A percentile compares a stretch with the other conserved stretches of the same genome.
phyloP scores from a whole-genome alignment of 2,113 vertebrate genomes.

The Galbula dea region DNA sequence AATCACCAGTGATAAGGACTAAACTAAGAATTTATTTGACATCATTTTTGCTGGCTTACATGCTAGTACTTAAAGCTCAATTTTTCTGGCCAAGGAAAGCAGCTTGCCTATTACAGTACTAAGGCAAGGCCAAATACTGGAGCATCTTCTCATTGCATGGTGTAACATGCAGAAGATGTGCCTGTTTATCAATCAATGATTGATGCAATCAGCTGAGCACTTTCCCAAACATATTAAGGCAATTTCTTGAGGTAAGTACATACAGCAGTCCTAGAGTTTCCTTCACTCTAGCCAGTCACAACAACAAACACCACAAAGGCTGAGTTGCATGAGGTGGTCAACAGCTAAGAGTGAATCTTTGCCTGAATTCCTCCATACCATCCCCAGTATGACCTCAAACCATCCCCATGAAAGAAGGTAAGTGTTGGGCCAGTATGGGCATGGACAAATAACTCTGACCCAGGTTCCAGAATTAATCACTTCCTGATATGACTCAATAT shows the following conservation, averaged over 20 bases:
- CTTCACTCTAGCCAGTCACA: background rate
- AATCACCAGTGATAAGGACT: background rate
- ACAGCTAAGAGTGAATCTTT: background rate
- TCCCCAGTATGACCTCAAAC: background rate
- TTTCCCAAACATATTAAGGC: background rate
- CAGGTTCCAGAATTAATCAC: background rate
- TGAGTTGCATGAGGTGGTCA: background rate
- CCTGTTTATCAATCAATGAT: background rate
- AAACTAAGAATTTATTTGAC: background rate
- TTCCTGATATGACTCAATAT: background rate
- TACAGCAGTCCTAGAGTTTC: background rate
- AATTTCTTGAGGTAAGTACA: background rate
- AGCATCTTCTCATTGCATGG: background rate
- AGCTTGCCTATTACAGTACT: background rate
- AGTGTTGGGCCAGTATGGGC: background rate
- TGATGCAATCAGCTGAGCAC: background rate
- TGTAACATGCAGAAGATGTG: background rate
- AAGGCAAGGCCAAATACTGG: background rate
- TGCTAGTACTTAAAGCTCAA: background rate
- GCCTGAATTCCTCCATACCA: background rate
- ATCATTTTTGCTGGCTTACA: background rate
- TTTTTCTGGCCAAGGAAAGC: background rate
- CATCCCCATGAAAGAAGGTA: background rate
- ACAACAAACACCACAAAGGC: background rate
- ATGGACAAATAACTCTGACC: background rate